phyloP scores from a whole-genome alignment of 1,140 invertebrate species.

The Ceratina australensis region DNA sequence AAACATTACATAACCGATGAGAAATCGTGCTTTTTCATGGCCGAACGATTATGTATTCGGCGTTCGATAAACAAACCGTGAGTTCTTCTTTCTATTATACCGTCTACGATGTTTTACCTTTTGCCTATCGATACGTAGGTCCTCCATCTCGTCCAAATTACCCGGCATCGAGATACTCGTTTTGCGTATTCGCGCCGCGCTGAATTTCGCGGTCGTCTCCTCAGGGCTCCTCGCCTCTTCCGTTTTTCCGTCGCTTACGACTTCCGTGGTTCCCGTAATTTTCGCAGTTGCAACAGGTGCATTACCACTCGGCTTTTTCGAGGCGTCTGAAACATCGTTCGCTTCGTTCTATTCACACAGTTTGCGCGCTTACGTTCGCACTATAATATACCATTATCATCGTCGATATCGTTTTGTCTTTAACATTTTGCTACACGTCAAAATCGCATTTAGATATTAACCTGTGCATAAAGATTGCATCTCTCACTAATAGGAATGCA shows the following conservation, averaged over 20 bases:
- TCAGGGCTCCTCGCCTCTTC: background rate
- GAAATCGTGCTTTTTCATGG: conserved; percentile 34
- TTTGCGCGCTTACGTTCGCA: background rate
- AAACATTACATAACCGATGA: conserved; percentile 41
- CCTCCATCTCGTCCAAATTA: conserved; percentile 73
- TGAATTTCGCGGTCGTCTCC: background rate
- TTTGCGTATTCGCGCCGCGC: conserved; percentile 34
- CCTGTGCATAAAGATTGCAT: background rate
- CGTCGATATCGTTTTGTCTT: background rate
- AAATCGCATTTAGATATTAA: background rate
- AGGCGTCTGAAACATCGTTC: background rate
- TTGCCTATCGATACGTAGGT: conserved; percentile 68
- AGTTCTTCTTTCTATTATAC: too few relatives aligned
- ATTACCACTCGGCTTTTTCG: conserved; percentile 7
- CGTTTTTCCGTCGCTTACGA: background rate
- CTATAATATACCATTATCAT: too few relatives aligned
- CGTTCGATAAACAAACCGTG: too few relatives aligned
- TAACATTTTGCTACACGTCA: too few relatives aligned
- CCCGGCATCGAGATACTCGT: conserved; percentile 73
- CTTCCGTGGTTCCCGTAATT: background rate
- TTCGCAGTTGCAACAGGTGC: too few relatives aligned
- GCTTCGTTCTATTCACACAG: background rate
- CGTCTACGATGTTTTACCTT: conserved; percentile 60
- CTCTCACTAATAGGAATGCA: too few relatives aligned
- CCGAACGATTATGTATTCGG: background rate